Evolutionary conservation across 2,113 vertebrate genomes (phyloP).

Genomic region (Megaceryle maxima): DNA sequence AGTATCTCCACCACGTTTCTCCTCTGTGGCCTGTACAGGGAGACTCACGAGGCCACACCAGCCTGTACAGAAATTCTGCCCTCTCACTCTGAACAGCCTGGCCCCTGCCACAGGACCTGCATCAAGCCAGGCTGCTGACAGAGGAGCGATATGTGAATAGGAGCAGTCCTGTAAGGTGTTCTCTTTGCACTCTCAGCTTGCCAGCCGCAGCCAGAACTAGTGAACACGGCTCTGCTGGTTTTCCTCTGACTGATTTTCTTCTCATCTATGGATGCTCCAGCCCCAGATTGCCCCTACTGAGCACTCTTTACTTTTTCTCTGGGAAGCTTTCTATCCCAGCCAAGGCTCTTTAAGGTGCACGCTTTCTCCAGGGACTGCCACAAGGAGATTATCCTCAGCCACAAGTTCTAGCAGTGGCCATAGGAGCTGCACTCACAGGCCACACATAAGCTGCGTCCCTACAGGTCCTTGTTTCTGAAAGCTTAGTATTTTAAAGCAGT

Average conservation of each 20-base stretch:
- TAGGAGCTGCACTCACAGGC: background rate
- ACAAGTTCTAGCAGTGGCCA: background rate
- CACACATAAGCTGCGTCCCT: background rate
- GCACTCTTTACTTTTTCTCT: background rate
- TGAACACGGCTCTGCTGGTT: background rate
- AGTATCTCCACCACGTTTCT: background rate
- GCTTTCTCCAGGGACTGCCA: background rate
- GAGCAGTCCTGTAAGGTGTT: background rate
- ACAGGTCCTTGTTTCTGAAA: background rate
- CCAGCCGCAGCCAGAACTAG: background rate
- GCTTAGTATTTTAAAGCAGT: background rate
- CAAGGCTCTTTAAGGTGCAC: background rate
- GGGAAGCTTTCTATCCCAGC: background rate
- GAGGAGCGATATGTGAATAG: rapidly evolving
- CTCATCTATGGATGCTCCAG: background rate
- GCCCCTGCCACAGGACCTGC: background rate
- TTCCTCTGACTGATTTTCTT: background rate
- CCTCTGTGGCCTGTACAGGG: background rate
- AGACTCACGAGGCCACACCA: background rate
- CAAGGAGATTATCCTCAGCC: background rate
- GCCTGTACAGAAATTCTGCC: background rate
- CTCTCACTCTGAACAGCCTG: background rate
- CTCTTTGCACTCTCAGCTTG: background rate
- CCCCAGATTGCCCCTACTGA: background rate
- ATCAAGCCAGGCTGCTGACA: background rate